phyloP scores from a whole-genome alignment of 1,140 invertebrate genomes.

The Mactra quadrangularis region DNA sequence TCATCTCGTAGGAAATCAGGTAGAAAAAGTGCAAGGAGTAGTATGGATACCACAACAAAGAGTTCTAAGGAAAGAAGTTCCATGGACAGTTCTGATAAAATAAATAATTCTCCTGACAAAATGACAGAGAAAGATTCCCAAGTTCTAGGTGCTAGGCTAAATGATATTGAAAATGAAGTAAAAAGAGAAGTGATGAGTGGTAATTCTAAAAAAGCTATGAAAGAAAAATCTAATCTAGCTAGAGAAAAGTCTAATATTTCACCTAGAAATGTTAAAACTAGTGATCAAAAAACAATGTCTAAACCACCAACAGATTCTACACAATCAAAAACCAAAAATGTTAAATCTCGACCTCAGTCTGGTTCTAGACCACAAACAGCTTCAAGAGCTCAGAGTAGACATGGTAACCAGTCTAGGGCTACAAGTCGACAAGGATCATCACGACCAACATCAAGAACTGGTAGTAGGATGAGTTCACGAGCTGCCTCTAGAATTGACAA shows the following conservation, averaged over 20 bases:
- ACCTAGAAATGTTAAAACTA: not conserved
- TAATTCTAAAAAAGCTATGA: not conserved
- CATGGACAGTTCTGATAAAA: not conserved
- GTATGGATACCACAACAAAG: not conserved
- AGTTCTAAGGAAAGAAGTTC: too few species aligned
- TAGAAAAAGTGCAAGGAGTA: constrained; percentile 37
- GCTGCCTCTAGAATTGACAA: constrained; percentile 49
- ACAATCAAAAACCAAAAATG: constrained; percentile 15
- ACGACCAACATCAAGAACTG: constrained; percentile 37
- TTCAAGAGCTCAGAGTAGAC: constrained; percentile 7
- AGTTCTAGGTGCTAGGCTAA: constrained; percentile 35
- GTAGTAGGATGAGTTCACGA: constrained; percentile 35
- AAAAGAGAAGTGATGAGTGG: constrained; percentile 1
- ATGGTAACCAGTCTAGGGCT: constrained; percentile 30
- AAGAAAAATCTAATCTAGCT: constrained; percentile 15
- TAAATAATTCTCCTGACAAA: not conserved
- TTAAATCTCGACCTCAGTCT: constrained; percentile 49
- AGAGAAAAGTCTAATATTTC: constrained; percentile 13
- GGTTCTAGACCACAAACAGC: constrained; percentile 18
- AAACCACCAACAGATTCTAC: constrained; percentile 11
- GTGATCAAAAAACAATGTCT: not conserved
- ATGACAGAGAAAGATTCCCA: constrained; percentile 14
- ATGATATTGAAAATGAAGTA: constrained; percentile 58
- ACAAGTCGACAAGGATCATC: constrained; percentile 29
- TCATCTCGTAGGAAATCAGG: constrained; percentile 40